Percentiles rank a stretch among this genome's conserved stretches.
Evolutionary conservation across 2,113 vertebrate species (phyloP).

Genomic region (Arizona elegans): DNA sequence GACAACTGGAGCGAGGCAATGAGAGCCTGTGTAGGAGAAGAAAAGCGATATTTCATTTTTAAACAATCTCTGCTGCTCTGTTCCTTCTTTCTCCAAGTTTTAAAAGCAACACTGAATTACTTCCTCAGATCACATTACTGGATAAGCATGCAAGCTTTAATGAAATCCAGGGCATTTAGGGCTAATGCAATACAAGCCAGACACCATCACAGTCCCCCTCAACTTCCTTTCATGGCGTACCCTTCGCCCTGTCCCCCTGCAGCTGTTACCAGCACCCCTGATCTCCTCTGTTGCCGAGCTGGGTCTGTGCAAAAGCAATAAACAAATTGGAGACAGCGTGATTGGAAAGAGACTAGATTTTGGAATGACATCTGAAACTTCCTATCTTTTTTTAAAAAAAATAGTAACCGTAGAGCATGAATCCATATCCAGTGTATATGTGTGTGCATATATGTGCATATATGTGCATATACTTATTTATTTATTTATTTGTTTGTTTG

Average conservation of each 20-base stretch:
- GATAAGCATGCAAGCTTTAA: neutral
- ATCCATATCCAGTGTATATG: constrained; percentile 5
- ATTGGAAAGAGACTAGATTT: neutral
- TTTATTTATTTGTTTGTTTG: no score
- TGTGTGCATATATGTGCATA: neutral
- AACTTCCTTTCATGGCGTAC: neutral
- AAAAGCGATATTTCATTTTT: neutral
- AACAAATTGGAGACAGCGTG: neutral
- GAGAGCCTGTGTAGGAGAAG: neutral
- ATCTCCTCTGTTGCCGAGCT: neutral
- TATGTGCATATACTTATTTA: constrained; percentile 40
- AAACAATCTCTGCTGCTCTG: neutral
- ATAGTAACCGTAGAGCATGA: constrained; percentile 39
- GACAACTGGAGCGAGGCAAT: neutral
- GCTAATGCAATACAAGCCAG: constrained; percentile 8
- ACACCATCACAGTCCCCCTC: neutral
- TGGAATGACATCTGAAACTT: constrained; percentile 43
- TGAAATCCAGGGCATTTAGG: constrained; percentile 2
- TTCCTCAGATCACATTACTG: neutral
- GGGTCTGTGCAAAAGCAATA: neutral
- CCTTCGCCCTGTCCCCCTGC: neutral
- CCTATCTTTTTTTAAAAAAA: constrained; percentile 52
- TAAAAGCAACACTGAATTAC: neutral
- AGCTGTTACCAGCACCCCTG: neutral
- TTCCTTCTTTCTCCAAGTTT: neutral